Evolutionary conservation across 1,140 invertebrate species (phyloP).

Genomic region (Holotrichia oblita): DNA sequence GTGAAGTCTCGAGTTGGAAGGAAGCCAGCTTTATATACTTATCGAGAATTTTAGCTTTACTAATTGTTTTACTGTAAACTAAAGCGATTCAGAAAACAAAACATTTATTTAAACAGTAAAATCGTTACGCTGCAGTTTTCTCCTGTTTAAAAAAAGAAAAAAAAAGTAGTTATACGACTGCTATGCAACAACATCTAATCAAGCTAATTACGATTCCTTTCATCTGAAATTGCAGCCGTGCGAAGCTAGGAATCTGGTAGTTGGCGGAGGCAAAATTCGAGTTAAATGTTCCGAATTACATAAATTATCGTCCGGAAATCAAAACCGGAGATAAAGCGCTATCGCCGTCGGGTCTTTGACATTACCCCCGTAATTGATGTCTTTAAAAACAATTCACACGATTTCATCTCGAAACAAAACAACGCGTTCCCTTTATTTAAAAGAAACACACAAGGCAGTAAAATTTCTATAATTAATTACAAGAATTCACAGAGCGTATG

Average conservation of each 20-base stretch:
- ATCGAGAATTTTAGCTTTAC: too few relatives aligned
- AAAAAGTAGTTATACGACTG: background rate
- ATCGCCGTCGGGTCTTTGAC: background rate
- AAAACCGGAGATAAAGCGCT: background rate
- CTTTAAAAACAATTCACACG: conserved; percentile 28
- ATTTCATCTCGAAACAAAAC: background rate
- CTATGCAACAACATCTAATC: background rate
- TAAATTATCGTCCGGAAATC: background rate
- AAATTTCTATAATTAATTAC: conserved; percentile 21
- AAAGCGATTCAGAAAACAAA: too few relatives aligned
- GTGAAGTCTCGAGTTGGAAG: too few relatives aligned
- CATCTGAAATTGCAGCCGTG: background rate
- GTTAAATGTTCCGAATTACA: background rate
- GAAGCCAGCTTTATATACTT: too few relatives aligned
- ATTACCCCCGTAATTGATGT: background rate
- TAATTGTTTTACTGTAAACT: too few relatives aligned
- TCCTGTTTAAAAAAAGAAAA: too few relatives aligned
- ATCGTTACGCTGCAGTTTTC: too few relatives aligned
- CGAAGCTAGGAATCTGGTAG: too few relatives aligned
- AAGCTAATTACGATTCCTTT: background rate
- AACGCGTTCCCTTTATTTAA: background rate
- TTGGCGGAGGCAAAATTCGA: background rate
- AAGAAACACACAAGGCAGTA: background rate
- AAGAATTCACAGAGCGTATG: conserved; percentile 4
- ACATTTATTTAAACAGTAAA: too few relatives aligned